A percentile compares a stretch with the other conserved stretches of the same genome.
phyloP scores from a whole-genome alignment of 2,113 vertebrate genomes.

The Poecile atricapillus region DNA sequence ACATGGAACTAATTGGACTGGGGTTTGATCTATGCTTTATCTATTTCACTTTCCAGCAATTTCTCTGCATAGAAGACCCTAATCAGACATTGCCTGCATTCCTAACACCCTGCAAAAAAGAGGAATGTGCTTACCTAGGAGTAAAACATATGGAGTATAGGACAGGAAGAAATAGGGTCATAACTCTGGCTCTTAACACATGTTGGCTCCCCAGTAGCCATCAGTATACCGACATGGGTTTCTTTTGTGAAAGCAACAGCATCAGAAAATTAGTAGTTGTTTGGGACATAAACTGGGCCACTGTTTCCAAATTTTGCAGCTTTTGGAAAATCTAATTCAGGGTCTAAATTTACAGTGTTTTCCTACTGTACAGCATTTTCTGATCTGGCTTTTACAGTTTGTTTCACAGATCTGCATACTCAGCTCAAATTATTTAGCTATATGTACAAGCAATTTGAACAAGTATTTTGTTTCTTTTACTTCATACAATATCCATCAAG shows the following conservation, averaged over 20 bases:
- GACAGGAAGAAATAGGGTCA: background rate
- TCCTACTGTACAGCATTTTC: rapidly evolving
- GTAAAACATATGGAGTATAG: background rate
- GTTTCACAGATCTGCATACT: background rate
- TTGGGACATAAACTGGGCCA: background rate
- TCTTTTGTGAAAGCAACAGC: background rate
- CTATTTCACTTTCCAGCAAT: background rate
- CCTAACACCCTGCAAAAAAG: rapidly evolving
- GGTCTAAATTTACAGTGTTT: background rate
- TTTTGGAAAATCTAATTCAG: background rate
- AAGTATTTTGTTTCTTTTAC: background rate
- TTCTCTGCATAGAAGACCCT: background rate
- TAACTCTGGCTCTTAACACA: background rate
- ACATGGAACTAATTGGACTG: background rate
- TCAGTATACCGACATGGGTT: background rate
- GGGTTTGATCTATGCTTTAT: background rate
- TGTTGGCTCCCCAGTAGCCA: background rate
- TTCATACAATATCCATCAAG: conserved; percentile 5
- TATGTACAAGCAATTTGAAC: background rate
- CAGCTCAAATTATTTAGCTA: background rate
- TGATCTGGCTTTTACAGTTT: background rate
- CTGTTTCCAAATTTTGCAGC: background rate
- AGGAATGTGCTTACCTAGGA: background rate
- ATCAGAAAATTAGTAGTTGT: background rate
- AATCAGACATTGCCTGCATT: background rate